phyloP scores from a whole-genome alignment of 2,888 invertebrate species.

The Seladonia tumulorum region DNA sequence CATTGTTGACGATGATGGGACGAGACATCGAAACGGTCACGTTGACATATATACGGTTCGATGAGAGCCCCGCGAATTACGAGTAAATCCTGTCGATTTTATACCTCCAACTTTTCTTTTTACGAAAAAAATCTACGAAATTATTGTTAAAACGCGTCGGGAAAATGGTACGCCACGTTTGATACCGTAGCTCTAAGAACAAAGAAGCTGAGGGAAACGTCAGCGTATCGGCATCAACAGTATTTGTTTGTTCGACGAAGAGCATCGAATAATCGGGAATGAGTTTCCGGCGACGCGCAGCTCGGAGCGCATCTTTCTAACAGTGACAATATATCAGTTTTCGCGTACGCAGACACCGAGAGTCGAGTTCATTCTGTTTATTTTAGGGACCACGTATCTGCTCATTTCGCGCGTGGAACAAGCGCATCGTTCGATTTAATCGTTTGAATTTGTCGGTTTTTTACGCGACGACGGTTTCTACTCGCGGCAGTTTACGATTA shows the following conservation, averaged over 20 bases:
- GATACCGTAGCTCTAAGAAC: conserved; percentile 57
- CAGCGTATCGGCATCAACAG: conserved; percentile 44
- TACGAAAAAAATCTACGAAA: conserved; percentile 58
- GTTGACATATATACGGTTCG: conserved; percentile 33
- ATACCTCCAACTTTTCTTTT: conserved; percentile 66
- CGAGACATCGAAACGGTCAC: conserved; percentile 19
- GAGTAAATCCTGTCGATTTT: conserved; percentile 52
- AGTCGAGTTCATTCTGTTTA: conserved; percentile 53
- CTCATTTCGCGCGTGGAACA: conserved; percentile 48
- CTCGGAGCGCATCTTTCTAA: conserved; percentile 10
- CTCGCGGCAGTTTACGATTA: conserved; percentile 31
- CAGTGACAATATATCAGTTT: not conserved
- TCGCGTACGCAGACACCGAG: conserved; percentile 6
- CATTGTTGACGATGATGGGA: conserved; percentile 29
- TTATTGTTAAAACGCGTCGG: conserved; percentile 64
- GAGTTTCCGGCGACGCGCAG: conserved; percentile 16
- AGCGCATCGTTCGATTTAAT: conserved; percentile 39
- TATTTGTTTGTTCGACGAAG: conserved; percentile 68
- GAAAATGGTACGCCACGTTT: conserved; percentile 50
- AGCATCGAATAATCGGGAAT: conserved; percentile 53
- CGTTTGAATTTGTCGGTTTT: conserved; percentile 23
- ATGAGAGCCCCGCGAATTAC: conserved; percentile 34
- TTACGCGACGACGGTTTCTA: conserved; percentile 28
- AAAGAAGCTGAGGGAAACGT: conserved; percentile 60
- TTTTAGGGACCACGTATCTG: conserved; percentile 65